Evolutionary conservation across 2,888 invertebrate species (phyloP), one percentile per base, ranked within the genome.

Genomic region (Drosophila prostipennis): DNA sequence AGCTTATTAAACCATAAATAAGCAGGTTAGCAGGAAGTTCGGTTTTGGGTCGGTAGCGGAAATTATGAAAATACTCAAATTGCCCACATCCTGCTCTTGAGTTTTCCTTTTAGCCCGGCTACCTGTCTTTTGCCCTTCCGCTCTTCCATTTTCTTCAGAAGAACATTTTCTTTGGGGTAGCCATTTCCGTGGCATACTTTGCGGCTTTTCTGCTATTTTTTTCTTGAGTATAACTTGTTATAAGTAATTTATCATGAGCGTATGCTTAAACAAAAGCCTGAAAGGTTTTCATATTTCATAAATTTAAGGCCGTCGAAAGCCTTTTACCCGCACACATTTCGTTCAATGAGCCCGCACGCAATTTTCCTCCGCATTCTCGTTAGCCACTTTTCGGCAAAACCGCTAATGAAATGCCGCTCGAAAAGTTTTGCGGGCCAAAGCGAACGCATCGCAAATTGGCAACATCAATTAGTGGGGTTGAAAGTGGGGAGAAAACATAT

Each of bases 1-100:
- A 32, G 57, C 70, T 80, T 83, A 86, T 83, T 77, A 80, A 80
- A 73, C 83, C 79, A 79, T 83, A 83, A 83, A 75, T 72, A 80
- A 76, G 72, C 64, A 46, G 65, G 68, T 49, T 77, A 69, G 56
- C 67, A 72, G 77, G 60, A 42, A 45, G 51, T 68, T 67, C 43
- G 54, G 40, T 52, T 37, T 37, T 48, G 71, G 58, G 52, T 48
- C 67, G 65, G 52, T 16, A 32, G 72, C 87, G 87, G 87, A 84
- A 87, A 87, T 84, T 84, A 87, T 84, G 80, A 84, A 84, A 80
- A 82, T 84, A 48, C 76, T 55, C 60, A 87, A 84, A 87, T 84
- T 84, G 77, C 77, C 80, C 82, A 76, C 76, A 84, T 84, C 87
- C 87, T 74, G 72, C 16, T 42, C 23, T 39, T 45, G 43, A 53